Base-by-base conservation (phyloP, 2,113 vertebrate species). In the Aythya baeri region DNA sequence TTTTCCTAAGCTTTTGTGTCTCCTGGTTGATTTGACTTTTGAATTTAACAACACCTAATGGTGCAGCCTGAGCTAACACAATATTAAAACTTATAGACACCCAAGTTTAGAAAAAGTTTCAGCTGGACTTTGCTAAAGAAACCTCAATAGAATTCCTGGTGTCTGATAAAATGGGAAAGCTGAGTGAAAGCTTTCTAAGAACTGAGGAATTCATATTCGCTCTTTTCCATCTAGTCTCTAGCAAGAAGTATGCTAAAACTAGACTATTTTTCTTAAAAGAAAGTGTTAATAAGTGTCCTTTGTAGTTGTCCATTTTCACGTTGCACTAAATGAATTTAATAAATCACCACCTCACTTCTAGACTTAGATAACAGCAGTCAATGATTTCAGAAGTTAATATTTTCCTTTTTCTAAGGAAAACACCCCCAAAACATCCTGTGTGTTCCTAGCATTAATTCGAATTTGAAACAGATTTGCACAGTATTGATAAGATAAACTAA, bases 141-240 rank as follows among this genome's bases (percentile, higher is more conserved):
- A 50, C 2, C 14, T 83, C 55, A 71, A 6, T 25, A 71, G 59
- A 88, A 81, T 74, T 81, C 31, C 11, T 74, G 3, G 4, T 63
- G 77, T 74, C 61, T 74, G 50, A 43, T 86, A 89, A 80, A 58
- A 34, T 20, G 15, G 13, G 63, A 90, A 91, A 83, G 50, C 23
- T 2, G 4, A 83, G 57, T 36, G 23, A 92, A 81, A 84, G 44
- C 10, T 71, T 74, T 91, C 59, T 76, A 92, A n/a, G 17, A 74
- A 22, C 7, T 74, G n/a, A 77, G n/a, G 22, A 13, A 44, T 71
- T 88, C 7, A 8, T 29, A 50, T 22, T 71, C 65, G 20, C 68
- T 74, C 5, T 80, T 88, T 9, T 88, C 74, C 80, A 41, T 54
- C 13, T 61, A 71, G 75, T n/a, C 21, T 71, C 50, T 61, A 18